Evolutionary conservation across 2,113 vertebrate genomes (phyloP).

Genomic region (Aix galericulata): DNA sequence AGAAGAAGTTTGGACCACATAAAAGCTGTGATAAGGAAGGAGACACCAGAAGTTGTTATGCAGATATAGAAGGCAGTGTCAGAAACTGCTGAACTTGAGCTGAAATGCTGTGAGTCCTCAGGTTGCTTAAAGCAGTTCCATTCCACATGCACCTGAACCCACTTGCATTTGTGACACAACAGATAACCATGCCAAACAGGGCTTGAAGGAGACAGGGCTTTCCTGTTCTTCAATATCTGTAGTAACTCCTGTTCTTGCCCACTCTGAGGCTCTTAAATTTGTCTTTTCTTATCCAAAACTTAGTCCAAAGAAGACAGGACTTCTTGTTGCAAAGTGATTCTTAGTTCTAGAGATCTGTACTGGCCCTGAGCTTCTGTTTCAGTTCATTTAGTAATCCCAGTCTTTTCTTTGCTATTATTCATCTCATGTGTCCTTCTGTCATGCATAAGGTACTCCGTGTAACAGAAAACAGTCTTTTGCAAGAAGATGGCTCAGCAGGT

Average conservation of each 20-base stretch:
- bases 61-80: neutral
- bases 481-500: neutral
- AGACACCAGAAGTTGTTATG: neutral
- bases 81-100: neutral
- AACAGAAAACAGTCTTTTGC: neutral
- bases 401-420: neutral
- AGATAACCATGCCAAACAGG: neutral
- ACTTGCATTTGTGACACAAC: fast-evolving
- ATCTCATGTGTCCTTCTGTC: neutral
- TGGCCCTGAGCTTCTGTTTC: neutral
- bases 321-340: neutral
- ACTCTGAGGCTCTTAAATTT: neutral
- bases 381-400: neutral
- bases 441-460: neutral
- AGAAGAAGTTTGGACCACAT: fast-evolving
- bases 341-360: fast-evolving
- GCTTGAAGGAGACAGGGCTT: neutral
- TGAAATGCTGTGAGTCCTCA: neutral
- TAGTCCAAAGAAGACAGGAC: neutral
- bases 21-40: neutral
- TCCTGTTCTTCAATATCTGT: neutral
- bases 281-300: neutral
- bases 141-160: neutral
- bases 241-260: neutral
- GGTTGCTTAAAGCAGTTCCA: neutral